phyloP scores from a whole-genome alignment of 2,888 invertebrate genomes.

The Corythucha ciliata region DNA sequence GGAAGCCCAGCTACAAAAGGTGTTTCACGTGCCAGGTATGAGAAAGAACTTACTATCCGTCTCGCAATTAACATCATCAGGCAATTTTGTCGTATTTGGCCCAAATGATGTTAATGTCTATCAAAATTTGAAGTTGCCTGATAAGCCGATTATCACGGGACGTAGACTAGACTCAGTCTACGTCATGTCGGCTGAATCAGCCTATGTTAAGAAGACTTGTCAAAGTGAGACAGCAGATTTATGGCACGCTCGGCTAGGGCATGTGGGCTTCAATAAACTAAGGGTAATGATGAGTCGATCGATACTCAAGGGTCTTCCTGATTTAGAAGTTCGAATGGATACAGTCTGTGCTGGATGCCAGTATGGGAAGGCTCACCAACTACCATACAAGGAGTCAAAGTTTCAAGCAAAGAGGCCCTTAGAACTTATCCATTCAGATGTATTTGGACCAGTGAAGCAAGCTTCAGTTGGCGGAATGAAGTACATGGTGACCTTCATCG shows the following conservation, averaged over 20 bases:
- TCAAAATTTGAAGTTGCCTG: too few relatives aligned
- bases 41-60: too few relatives aligned
- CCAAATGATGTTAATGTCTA: too few relatives aligned
- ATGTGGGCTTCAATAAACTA: background rate
- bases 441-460: conserved; percentile 33
- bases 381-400: background rate
- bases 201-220: too few relatives aligned
- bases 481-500: conserved; percentile 34
- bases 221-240: too few relatives aligned
- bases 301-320: background rate
- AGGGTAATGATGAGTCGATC: background rate
- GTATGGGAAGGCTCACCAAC: background rate
- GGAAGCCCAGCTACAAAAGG: too few relatives aligned
- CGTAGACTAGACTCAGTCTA: too few relatives aligned
- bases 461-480: conserved; percentile 25
- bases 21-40: too few relatives aligned
- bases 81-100: too few relatives aligned
- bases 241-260: background rate
- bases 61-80: too few relatives aligned
- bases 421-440: conserved; percentile 31
- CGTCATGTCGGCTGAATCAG: too few relatives aligned
- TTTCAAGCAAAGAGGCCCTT: conserved; percentile 22
- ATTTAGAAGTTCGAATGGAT: background rate
- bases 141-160: too few relatives aligned
- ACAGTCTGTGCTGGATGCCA: background rate